Evolutionary conservation across 2,113 vertebrate species (phyloP).

Genomic region (Ailurus styani): DNA sequence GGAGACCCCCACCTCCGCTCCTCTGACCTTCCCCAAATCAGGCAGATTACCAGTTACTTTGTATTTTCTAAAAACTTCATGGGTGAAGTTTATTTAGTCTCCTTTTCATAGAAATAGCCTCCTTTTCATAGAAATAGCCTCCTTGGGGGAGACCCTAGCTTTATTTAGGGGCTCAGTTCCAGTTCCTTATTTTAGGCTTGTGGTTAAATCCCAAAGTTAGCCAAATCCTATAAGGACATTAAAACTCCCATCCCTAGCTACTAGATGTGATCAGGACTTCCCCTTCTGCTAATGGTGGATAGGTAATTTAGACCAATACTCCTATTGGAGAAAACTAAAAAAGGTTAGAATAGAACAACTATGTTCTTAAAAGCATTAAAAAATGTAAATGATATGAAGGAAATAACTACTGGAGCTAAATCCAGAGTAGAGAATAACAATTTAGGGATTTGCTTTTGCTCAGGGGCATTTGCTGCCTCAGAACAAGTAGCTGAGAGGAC

Average conservation of each 20-base stretch:
- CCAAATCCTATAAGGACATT: neutral
- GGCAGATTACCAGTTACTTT: neutral
- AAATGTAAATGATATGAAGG: neutral
- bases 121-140: neutral
- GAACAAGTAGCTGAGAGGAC: neutral
- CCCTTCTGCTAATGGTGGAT: neutral
- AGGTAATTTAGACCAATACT: neutral
- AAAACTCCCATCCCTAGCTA: neutral
- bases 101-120: neutral
- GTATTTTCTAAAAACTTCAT: neutral
- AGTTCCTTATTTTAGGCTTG: neutral
- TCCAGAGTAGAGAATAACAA: neutral
- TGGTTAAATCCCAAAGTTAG: neutral
- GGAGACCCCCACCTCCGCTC: neutral
- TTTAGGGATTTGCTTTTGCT: neutral
- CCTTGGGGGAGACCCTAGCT: neutral
- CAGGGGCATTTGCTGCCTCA: neutral
- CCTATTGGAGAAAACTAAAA: neutral
- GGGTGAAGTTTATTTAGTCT: neutral
- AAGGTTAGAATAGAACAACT: neutral
- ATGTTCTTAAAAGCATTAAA: neutral
- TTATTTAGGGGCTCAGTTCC: neutral
- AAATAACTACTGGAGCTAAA: neutral
- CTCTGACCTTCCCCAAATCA: neutral
- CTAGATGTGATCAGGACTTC: neutral